Percentiles rank a stretch among this genome's conserved stretches.
Conservation (phyloP, 1,140 invertebrate genomes). For the Cardiocondyla obscurior region DNA sequence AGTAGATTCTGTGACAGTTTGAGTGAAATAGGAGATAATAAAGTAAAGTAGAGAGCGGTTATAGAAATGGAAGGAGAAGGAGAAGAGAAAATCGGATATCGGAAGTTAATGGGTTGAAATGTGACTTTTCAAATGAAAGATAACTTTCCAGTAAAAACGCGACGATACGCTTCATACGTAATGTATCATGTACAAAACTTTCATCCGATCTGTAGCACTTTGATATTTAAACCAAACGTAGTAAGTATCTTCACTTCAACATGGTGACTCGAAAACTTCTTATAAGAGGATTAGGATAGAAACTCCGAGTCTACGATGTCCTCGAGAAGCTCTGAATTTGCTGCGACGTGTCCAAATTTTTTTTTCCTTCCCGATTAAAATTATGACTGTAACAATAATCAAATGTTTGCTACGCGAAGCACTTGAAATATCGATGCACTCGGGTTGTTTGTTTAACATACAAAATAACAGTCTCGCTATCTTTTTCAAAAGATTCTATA, state of each 20-base stretch:
- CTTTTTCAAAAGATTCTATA: neutral
- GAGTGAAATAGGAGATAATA: neutral
- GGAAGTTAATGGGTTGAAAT: neutral
- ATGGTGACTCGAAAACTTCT: conserved; percentile 14
- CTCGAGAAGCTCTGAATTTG: neutral
- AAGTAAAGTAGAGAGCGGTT: too few relatives aligned
- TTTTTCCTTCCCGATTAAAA: neutral
- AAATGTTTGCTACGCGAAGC: neutral
- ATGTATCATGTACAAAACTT: conserved; percentile 3
- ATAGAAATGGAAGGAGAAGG: neutral
- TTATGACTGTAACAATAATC: neutral
- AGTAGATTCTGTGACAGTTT: neutral
- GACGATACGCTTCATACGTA: neutral
- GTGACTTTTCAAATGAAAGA: neutral
- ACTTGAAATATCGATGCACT: neutral
- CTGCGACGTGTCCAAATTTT: conserved; percentile 4
- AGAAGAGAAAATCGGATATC: neutral
- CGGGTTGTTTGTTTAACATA: too few relatives aligned
- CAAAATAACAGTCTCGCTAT: neutral
- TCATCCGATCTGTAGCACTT: neutral
- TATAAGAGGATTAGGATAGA: conserved; percentile 33
- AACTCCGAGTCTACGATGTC: conserved; percentile 10
- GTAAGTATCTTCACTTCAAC: conserved; percentile 15
- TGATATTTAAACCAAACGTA: conserved; percentile 29
- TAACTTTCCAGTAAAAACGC: neutral